Evolutionary conservation across 2,888 invertebrate genomes (phyloP), one percentile per base, ranked within the genome.

Genomic region (Drosophila tripunctata): DNA sequence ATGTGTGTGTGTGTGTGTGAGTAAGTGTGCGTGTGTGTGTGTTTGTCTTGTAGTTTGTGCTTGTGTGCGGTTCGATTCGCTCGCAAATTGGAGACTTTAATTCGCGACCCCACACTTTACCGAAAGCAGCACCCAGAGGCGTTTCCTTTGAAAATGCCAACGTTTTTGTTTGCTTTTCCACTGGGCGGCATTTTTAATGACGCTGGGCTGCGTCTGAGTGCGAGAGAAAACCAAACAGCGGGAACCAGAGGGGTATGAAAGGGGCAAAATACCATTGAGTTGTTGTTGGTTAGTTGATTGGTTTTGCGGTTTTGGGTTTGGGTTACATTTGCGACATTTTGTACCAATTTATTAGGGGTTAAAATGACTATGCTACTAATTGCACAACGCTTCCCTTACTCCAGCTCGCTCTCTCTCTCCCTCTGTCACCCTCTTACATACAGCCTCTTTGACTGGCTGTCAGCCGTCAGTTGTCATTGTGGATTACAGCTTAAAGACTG

Each of bases 121-220:
- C 30, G 65, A n/a, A n/a, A n/a, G n/a, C n/a, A n/a, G n/a, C n/a
- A n/a, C 72, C 72, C 38, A 48, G 27, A 66, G 70, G 66, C 69
- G 57, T 67, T 61, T 63, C 67, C 70, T 68, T 67, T 65, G 45
- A 50, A 78, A 78, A 63, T 55, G 48, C 38, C 57, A 51, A 43
- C 64, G 57, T 48, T 54, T 33, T 70, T 75, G 75, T 68, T 79
- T 71, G 75, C 40, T 45, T 56, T 71, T 44, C 10, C 48, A 41
- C 33, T 57, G 67, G 67, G 68, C 61, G 78, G 81, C 67, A 66
- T 69, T 73, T 65, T 70, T 79, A 78, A 82, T 73, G 85, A 84
- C n/a, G n/a, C n/a, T 61, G 83, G 67, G 35, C 38, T 36, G 55
- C 31, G 10, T 52, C 38, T 33, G 48, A 10, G 3, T 15, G 12